Base-by-base conservation (phyloP, 2,888 invertebrate species). In the Drosophila tanythrix region DNA sequence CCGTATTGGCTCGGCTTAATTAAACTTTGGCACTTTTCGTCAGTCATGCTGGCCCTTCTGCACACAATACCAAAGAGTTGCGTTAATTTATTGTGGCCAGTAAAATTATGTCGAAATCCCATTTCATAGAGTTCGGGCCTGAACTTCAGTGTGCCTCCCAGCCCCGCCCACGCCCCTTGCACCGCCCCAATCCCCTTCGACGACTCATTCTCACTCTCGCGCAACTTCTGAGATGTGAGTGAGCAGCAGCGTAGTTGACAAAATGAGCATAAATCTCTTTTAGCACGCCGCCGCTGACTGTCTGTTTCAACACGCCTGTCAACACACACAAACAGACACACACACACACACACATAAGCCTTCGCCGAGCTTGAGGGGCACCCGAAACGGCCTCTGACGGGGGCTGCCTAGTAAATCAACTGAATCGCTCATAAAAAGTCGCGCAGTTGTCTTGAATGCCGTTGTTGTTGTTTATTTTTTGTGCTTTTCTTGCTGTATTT, bases 281-380 rank as follows among this genome's bases (percentile, higher is more conserved):
- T 83, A 85, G 74, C 82, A 78, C 89, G 76, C 89, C 88, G 85
- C 89, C 82, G 78, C 69, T 86, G 89, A 85, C 85, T 89, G 89
- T 82, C 82, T 75, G 68, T 88, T 88, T 90, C 89, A 86, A 87
- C 89, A 85, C 84, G 81, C 82, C 87, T 91, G 91, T 90, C 91
- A 89, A 88, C 90, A 89, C 82, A 81, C 53, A 60, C 57, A 67
- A 58, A 61, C 52, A 48, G 38, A 50, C 51, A 43, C 57, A 15
- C 51, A 29, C n/a, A 13, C 27, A 64, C 53, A 61, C 53, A 68
- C 43, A 36, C 35, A 35, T 61, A 36, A 48, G 56, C 58, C 11
- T 36, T 15, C 13, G 11, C 13, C 50, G 46, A 48, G 55, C 51
- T 61, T 63, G 61, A 62, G 80, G 50, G 75, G 76, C 80, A 79